A percentile compares a stretch with the other conserved stretches of the same genome.
Conservation (phyloP, 1,140 invertebrate species). For the Protaetia brevitarsis region DNA sequence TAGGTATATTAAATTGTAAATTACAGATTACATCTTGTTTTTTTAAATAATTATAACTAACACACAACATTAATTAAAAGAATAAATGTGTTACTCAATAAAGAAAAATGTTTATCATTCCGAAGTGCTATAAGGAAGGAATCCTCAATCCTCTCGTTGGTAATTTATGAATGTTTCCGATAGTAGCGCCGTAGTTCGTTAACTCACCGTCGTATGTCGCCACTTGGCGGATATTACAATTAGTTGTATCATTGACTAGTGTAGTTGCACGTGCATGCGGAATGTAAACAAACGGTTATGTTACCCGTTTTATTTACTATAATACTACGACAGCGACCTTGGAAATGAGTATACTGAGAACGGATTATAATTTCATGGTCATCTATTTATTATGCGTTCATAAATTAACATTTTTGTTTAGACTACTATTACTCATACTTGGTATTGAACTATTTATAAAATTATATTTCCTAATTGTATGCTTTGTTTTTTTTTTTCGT, state of each 20-base stretch:
- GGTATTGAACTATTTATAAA: too few relatives aligned
- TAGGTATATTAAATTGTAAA: too few relatives aligned
- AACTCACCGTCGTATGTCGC: constrained; percentile 1
- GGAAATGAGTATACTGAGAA: not conserved
- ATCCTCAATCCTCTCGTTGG: not conserved
- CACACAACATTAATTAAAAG: too few relatives aligned
- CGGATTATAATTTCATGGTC: not conserved
- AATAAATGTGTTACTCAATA: too few relatives aligned
- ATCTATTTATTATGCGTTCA: not conserved
- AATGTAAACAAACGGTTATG: constrained; percentile 8
- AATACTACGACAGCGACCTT: not conserved
- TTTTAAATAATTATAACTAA: too few relatives aligned
- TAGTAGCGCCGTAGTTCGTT: not conserved
- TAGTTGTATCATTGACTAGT: constrained; percentile 7
- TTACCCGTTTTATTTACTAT: constrained; percentile 10
- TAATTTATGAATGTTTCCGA: too few relatives aligned
- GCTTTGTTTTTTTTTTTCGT: too few relatives aligned
- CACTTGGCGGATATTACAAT: constrained; percentile 9
- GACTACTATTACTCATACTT: not conserved
- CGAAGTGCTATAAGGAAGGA: too few relatives aligned
- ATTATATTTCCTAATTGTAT: too few relatives aligned
- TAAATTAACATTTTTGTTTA: too few relatives aligned
- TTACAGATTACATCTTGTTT: too few relatives aligned
- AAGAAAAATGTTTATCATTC: too few relatives aligned
- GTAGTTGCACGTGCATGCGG: not conserved